Percentiles rank a stretch among this genome's conserved stretches.
phyloP scores from a whole-genome alignment of 2,888 invertebrate species.

The Tupiocoris notatus region DNA sequence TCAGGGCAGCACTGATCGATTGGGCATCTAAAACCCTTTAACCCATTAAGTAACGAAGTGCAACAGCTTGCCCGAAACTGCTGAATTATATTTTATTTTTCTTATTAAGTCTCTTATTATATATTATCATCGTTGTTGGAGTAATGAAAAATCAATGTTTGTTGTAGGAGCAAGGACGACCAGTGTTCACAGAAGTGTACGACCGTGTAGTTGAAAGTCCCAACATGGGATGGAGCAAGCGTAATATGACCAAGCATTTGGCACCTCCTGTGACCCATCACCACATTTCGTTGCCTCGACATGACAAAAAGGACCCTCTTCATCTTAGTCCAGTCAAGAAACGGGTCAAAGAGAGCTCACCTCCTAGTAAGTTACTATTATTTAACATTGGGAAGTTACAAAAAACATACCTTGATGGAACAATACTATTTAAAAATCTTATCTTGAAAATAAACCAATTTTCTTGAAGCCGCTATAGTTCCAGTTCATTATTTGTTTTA shows the following conservation, averaged over 20 bases:
- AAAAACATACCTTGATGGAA: no score
- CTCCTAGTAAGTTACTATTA: slow-evolving; percentile 63
- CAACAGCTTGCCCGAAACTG: no score
- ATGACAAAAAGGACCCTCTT: slow-evolving; percentile 70
- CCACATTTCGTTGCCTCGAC: slow-evolving; percentile 53
- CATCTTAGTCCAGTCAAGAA: slow-evolving; percentile 96
- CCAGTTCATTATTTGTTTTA: background rate
- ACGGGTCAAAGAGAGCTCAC: slow-evolving; percentile 92
- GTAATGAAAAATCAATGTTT: slow-evolving; percentile 19
- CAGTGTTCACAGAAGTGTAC: slow-evolving; percentile 53
- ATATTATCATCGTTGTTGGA: background rate
- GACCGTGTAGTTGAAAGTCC: slow-evolving; percentile 51
- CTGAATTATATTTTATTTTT: no score
- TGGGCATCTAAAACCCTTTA: no score
- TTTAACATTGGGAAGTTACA: no score
- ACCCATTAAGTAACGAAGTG: no score
- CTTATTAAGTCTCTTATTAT: background rate
- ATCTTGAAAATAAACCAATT: background rate
- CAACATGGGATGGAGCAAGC: slow-evolving; percentile 50
- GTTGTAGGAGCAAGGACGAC: slow-evolving; percentile 59
- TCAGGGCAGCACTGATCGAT: no score
- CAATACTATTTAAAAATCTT: background rate
- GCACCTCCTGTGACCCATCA: slow-evolving; percentile 60
- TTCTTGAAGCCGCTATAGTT: no score
- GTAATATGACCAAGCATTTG: slow-evolving; percentile 53